Conservation (phyloP, 2,113 vertebrate species). For the Clinocottus analis region DNA sequence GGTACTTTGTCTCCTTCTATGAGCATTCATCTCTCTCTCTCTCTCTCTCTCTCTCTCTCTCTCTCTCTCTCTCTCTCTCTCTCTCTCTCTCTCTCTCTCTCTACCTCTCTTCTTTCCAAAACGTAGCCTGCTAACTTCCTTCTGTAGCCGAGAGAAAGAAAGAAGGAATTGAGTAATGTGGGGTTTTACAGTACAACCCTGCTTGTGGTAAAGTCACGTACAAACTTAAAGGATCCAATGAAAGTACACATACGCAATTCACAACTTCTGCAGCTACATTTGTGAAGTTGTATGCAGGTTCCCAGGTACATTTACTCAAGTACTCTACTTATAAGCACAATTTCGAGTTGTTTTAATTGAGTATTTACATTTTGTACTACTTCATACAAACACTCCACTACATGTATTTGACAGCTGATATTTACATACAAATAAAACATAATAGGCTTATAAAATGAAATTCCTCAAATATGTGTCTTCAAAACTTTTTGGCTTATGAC, state of each 20-base stretch:
- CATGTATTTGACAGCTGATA: background rate
- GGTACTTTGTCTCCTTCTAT: slow-evolving; percentile 29
- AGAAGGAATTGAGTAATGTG: slow-evolving; percentile 24
- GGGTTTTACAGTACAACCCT: slow-evolving; percentile 36
- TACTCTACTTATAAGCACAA: background rate
- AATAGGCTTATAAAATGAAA: background rate
- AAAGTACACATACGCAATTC: background rate
- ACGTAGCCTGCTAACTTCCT: slow-evolving; percentile 48
- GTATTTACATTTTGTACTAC: background rate
- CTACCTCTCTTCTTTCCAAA: no score
- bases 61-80: background rate
- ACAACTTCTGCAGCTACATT: slow-evolving; percentile 20
- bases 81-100: no score
- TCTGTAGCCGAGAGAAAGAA: slow-evolving; percentile 25
- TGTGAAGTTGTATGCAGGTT: background rate
- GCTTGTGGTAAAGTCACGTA: slow-evolving; percentile 21
- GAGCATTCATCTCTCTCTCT: slow-evolving; percentile 31
- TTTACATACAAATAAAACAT: background rate
- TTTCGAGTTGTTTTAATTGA: background rate
- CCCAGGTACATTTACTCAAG: background rate
- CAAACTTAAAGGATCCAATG: slow-evolving; percentile 21
- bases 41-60: slow-evolving; percentile 14
- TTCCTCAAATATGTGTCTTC: no score
- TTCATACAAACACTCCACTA: background rate
- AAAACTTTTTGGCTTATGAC: background rate